phyloP scores from a whole-genome alignment of 2,888 invertebrate genomes.

The Drosophila kanekoi region DNA sequence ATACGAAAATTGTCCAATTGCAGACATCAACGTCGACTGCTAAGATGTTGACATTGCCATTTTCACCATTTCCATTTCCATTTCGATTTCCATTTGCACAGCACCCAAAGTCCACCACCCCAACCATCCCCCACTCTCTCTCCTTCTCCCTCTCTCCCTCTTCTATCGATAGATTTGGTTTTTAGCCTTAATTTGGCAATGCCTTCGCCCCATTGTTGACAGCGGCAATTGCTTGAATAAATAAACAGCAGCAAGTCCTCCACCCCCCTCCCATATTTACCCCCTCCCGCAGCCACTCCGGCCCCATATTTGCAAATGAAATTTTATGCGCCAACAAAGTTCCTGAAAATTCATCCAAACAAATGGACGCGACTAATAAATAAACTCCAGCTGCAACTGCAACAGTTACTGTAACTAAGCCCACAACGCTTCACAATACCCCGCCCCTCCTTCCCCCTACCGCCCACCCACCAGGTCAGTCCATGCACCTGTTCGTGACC shows the following conservation, averaged over 20 bases:
- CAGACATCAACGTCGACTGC: slow-evolving; percentile 37
- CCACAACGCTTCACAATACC: not conserved
- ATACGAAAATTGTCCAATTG: slow-evolving; percentile 68
- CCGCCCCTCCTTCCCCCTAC: not conserved
- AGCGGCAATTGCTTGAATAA: slow-evolving; percentile 72
- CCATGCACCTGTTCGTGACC: not conserved
- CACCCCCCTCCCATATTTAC: not conserved
- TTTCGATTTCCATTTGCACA: slow-evolving; percentile 55
- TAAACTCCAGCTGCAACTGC: slow-evolving; percentile 33
- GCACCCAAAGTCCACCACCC: not conserved
- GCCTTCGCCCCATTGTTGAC: slow-evolving; percentile 58
- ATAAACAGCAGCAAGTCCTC: slow-evolving; percentile 41
- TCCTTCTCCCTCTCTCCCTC: not conserved
- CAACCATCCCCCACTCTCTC: not conserved
- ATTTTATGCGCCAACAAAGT: slow-evolving; percentile 50
- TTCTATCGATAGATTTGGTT: slow-evolving; percentile 28
- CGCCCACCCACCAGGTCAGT: not conserved
- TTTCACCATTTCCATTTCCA: slow-evolving; percentile 57
- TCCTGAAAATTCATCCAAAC: slow-evolving; percentile 34
- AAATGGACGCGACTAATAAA: slow-evolving; percentile 44
- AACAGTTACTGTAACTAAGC: slow-evolving; percentile 6
- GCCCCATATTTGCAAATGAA: slow-evolving; percentile 60
- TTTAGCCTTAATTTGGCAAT: slow-evolving; percentile 36
- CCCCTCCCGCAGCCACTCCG: too few relatives aligned
- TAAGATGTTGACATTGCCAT: slow-evolving; percentile 53